These are phyloP conservation scores for Enteromius anoplus DNA, from an alignment of 2,797 vertebrate genomes.

Conservation along the genomic window DNA sequence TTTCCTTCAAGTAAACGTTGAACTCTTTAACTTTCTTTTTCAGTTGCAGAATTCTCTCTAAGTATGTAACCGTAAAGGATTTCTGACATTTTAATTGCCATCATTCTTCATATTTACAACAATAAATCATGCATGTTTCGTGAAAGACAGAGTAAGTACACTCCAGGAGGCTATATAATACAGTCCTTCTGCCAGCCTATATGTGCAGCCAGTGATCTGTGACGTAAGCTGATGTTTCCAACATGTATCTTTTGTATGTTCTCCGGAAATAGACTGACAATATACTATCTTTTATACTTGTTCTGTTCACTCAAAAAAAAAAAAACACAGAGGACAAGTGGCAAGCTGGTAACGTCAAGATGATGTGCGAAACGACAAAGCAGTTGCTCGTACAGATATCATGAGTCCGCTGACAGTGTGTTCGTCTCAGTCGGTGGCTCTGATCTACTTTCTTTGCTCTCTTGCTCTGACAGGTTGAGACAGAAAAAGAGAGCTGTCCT, in stretches of 20 bases:
- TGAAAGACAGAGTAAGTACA: background rate
- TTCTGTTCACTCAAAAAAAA: background rate
- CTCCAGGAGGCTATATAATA: background rate
- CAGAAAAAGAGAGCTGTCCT: slow-evolving; percentile 18
- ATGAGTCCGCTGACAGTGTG: slow-evolving; percentile 38
- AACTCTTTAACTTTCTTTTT: background rate
- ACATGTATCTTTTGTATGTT: background rate
- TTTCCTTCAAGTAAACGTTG: background rate
- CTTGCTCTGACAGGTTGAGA: slow-evolving; percentile 42
- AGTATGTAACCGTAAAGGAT: background rate
- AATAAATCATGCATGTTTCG: background rate
- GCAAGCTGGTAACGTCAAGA: background rate
- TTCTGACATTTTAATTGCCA: background rate
- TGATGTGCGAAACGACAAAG: slow-evolving; percentile 28
- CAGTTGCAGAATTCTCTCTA: background rate
- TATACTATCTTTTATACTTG: slow-evolving; percentile 9
- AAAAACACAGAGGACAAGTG: background rate
- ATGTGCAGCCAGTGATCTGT: slow-evolving; percentile 14
- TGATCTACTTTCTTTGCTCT: slow-evolving; percentile 47
- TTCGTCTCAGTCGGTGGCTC: slow-evolving; percentile 36
- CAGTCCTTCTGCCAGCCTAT: slow-evolving; percentile 4
- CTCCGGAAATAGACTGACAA: background rate
- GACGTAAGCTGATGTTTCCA: background rate
- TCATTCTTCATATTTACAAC: slow-evolving; percentile 4
- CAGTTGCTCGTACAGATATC: slow-evolving; percentile 17